These are phyloP conservation scores for Bujurquina vittata DNA, from an alignment of 2,113 vertebrate species.

Conservation along the genomic window DNA sequence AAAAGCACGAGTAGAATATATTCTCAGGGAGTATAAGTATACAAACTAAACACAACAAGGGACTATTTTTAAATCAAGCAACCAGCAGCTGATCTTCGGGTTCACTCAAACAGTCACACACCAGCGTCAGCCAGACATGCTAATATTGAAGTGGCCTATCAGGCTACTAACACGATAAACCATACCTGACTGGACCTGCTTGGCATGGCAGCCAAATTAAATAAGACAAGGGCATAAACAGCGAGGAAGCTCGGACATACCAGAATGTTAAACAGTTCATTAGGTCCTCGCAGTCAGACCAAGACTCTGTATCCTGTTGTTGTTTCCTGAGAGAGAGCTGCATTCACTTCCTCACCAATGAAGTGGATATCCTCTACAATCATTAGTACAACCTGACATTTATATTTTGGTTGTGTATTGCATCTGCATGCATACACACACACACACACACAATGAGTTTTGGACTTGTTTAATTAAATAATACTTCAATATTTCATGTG, in stretches of 20 bases:
- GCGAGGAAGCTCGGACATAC: not conserved
- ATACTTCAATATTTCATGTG: not conserved
- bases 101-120: not conserved
- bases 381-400: not conserved
- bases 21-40: no score
- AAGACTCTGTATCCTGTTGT: conserved; percentile 57
- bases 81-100: not conserved
- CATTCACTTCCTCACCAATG: conserved; percentile 27
- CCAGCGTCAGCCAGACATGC: conserved; percentile 44
- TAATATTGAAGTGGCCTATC: conserved; percentile 56
- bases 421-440: not conserved
- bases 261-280: conserved; percentile 26
- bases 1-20: no score
- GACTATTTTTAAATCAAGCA: not conserved
- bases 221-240: conserved; percentile 53
- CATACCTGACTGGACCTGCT: conserved; percentile 46
- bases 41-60: not conserved
- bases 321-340: conserved; percentile 39
- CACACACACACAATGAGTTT: not conserved
- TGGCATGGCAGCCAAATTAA: conserved; percentile 41
- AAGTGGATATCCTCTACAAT: conserved; percentile 14
- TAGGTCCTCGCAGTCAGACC: conserved; percentile 19
- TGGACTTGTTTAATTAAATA: not conserved
- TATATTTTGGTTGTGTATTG: not conserved
- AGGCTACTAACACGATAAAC: conserved; percentile 45